Base-by-base conservation (phyloP, 2,113 vertebrate species). In the Tyrannus savana region DNA sequence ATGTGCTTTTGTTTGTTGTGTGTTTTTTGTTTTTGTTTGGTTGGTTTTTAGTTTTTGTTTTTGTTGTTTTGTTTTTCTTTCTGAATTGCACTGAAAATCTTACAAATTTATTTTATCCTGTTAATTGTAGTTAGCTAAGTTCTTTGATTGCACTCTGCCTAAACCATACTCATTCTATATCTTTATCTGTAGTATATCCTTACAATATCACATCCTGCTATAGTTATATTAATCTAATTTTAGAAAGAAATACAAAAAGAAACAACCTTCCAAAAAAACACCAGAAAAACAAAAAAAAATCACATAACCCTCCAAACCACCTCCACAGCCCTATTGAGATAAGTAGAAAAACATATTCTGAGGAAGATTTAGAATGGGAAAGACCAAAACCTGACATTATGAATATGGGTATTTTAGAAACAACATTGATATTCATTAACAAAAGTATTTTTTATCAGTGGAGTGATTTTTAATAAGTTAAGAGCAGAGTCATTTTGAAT, bases 251-350 rank as follows among this genome's bases (percentile, higher is more conserved):
- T 15, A n/a, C 1, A 55, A 64, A 52, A 14, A 2, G 5, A 31
- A 31, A 60, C 44, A 12, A 8, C 0, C 1, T 4, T 31, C 37
- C 8, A 68, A 55, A 9, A 4, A 41, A 50, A 21, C 0, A 0
- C 2, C 10, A 60, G 14, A 59, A 77, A 80, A 68, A 1, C 3
- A 44, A 67, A 55, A 44, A 23, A 44, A 0, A 37, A 8, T 4
- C 7, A 14, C 1, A 25, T 0, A 1, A 11, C 3, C 18, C 2
- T 1, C 33, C 12, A 42, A 50, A 41, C 28, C 15, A 52, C 9
- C 14, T 17, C 6, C 6, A 3, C 6, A 39, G 9, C 6, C 9
- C 9, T 25, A 33, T 2, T 58, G 31, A 59, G 14, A 33, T 25
- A 23, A 59, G 12, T 25, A 73, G 9, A 47, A 39, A 84, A 85